These are phyloP conservation scores for Chymomyza caudatula DNA, from an alignment of 2,888 invertebrate species.

Conservation along the genomic window DNA sequence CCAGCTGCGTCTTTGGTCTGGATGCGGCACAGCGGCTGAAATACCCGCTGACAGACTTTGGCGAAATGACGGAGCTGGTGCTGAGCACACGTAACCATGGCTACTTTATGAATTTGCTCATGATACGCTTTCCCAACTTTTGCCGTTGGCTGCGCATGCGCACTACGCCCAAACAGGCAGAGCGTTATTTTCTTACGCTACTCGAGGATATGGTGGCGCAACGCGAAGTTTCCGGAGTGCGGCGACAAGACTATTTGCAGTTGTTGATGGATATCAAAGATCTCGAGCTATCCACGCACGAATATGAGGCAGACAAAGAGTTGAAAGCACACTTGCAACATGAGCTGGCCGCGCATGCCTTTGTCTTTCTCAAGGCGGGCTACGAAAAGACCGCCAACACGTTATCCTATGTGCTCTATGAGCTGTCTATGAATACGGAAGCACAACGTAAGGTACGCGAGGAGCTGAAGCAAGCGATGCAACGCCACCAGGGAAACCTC, in stretches of 20 bases:
- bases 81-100: constrained; percentile 60
- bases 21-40: constrained; percentile 46
- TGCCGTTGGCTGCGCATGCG: constrained; percentile 62
- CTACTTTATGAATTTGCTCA: constrained; percentile 53
- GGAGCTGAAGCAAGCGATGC: constrained; percentile 64
- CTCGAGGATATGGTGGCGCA: constrained; percentile 58
- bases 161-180: constrained; percentile 53
- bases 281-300: constrained; percentile 65
- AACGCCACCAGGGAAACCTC: constrained; percentile 58
- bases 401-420: constrained; percentile 79
- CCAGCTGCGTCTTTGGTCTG: constrained; percentile 67
- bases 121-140: constrained; percentile 64
- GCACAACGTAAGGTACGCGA: constrained; percentile 62
- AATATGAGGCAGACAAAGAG: constrained; percentile 71
- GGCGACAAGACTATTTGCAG: constrained; percentile 80
- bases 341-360: constrained; percentile 75
- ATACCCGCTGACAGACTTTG: constrained; percentile 64
- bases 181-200: constrained; percentile 58
- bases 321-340: constrained; percentile 64
- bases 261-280: constrained; percentile 80
- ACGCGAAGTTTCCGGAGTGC: constrained; percentile 49
- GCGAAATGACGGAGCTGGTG: constrained; percentile 69
- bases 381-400: constrained; percentile 84
- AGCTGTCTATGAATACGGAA: constrained; percentile 67
- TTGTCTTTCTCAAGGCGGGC: constrained; percentile 79